phyloP scores from a whole-genome alignment of 2,888 invertebrate species.

The Cantharis lateralis region DNA sequence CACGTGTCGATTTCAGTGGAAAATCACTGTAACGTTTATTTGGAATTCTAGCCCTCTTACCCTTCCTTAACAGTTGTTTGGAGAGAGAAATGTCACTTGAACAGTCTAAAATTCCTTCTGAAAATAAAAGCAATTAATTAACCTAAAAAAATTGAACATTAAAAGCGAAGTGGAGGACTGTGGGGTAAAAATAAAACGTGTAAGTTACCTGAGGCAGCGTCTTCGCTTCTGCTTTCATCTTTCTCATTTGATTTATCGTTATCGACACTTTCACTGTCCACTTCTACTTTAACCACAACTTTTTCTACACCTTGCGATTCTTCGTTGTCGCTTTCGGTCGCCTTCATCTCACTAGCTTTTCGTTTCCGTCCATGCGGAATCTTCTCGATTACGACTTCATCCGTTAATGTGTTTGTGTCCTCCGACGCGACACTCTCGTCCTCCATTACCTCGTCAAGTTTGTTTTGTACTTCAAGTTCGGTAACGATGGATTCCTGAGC shows the following conservation, averaged over 20 bases:
- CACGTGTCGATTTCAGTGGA: slow-evolving; percentile 27
- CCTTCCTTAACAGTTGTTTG: slow-evolving; percentile 50
- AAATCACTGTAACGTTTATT: slow-evolving; percentile 56
- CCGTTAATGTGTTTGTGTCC: not conserved
- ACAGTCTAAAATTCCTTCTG: slow-evolving; percentile 25
- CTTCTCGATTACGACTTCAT: not conserved
- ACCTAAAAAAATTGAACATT: too few relatives aligned
- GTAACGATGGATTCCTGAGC: not conserved
- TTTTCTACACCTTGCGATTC: slow-evolving; percentile 29
- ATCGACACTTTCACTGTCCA: slow-evolving; percentile 18
- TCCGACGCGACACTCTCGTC: not conserved
- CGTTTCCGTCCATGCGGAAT: slow-evolving; percentile 34
- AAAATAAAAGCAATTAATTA: slow-evolving; percentile 1
- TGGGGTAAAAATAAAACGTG: not conserved
- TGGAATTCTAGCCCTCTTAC: slow-evolving; percentile 54
- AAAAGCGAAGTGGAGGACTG: not conserved
- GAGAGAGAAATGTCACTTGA: slow-evolving; percentile 31
- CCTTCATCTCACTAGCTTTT: slow-evolving; percentile 38
- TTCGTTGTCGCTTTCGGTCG: slow-evolving; percentile 29
- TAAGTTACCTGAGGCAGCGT: not conserved
- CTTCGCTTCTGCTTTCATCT: not conserved
- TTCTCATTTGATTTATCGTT: not conserved
- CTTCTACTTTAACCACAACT: slow-evolving; percentile 20
- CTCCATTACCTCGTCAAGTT: not conserved
- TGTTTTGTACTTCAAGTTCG: not conserved